Evolutionary conservation across 92 coral and sea anemone species (phyloP).

Genomic region (Phymanthus crucifer): DNA sequence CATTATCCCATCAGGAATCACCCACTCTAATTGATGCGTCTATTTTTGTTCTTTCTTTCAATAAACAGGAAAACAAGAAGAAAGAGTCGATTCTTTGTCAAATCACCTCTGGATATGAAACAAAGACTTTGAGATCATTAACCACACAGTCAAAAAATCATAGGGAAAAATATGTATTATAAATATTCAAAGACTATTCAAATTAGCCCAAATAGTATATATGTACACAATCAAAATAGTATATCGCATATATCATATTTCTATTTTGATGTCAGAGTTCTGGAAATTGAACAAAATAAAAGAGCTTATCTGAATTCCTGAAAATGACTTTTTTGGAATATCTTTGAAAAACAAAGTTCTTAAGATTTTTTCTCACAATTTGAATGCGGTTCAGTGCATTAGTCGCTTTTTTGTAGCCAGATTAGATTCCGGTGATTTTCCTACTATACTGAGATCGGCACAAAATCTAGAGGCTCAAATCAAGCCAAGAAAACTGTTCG

Average conservation of each 20-base stretch:
- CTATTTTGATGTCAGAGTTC: not conserved
- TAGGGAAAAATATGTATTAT: not conserved
- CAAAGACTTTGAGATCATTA: not conserved
- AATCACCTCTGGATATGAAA: not conserved
- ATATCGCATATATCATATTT: not conserved
- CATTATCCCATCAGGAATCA: slow-evolving; percentile 17
- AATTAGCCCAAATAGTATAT: not conserved
- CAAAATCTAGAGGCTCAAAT: not conserved
- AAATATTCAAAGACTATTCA: not conserved
- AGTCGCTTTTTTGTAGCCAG: slow-evolving; percentile 2
- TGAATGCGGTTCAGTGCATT: not conserved
- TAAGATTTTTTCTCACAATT: slow-evolving; percentile 5
- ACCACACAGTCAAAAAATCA: not conserved
- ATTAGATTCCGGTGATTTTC: slow-evolving; percentile 15
- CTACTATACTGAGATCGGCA: not conserved
- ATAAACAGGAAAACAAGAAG: slow-evolving; percentile 23
- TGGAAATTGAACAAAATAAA: not conserved
- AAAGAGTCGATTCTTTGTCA: not conserved
- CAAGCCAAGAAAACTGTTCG: not conserved
- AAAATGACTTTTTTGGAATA: not conserved
- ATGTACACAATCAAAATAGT: not conserved
- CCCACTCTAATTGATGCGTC: slow-evolving; percentile 14
- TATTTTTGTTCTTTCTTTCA: slow-evolving; percentile 13
- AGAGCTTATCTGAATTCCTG: not conserved
- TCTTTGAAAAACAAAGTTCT: not conserved